A percentile compares a stretch with the other conserved stretches of the same genome.
These are phyloP conservation scores for Zaprionus lachaisei DNA, from an alignment of 1,140 invertebrate species.

Conservation along the genomic window DNA sequence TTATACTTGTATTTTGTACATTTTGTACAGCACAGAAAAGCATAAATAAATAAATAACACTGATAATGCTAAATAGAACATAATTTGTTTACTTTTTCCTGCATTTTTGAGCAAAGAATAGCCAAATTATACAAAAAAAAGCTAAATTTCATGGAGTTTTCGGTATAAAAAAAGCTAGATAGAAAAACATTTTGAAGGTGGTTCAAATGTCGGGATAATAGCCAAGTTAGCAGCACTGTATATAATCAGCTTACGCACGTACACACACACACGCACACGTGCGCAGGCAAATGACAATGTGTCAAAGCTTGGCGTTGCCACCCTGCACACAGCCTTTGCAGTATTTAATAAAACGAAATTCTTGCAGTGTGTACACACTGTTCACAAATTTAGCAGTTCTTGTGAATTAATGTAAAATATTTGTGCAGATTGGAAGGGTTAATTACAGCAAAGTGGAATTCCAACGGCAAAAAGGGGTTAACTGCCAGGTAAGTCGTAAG, in stretches of 20 bases:
- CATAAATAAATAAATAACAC: conserved; percentile 20
- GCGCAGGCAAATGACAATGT: neutral
- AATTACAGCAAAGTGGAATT: neutral
- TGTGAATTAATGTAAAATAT: neutral
- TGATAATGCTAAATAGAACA: neutral
- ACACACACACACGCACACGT: neutral
- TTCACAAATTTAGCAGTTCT: neutral
- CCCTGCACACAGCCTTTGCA: neutral
- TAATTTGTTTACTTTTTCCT: too few relatives aligned
- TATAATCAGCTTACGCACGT: neutral
- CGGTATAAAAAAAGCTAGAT: too few relatives aligned
- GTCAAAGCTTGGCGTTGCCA: conserved; percentile 18
- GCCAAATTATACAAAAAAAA: too few relatives aligned
- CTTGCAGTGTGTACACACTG: conserved; percentile 2
- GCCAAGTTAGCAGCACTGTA: too few relatives aligned
- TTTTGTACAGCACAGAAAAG: conserved; percentile 32
- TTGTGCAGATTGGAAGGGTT: neutral
- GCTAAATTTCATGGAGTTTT: too few relatives aligned
- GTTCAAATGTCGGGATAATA: too few relatives aligned
- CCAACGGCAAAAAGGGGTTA: neutral
- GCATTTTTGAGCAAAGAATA: too few relatives aligned
- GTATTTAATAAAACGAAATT: neutral
- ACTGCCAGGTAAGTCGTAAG: conserved; percentile 6
- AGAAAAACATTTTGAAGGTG: too few relatives aligned
- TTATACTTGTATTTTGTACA: conserved; percentile 41